Evolutionary conservation across 2,888 invertebrate genomes (phyloP), one percentile per base, ranked within the genome.

Genomic region (Drosophila phalerata): DNA sequence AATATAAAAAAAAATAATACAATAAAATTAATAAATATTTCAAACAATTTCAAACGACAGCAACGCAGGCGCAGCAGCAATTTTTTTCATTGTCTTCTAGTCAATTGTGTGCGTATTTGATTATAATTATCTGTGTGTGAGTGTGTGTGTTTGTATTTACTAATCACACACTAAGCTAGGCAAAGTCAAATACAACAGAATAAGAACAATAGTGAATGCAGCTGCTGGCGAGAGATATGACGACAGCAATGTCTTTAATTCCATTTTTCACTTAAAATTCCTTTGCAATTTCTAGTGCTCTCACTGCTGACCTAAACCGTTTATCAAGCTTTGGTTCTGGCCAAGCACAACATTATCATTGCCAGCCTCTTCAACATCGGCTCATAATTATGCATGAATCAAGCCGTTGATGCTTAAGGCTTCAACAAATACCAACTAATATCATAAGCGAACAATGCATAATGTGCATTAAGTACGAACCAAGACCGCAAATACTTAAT

Each of bases 21-120:
- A 64, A 72, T 72, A 43, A 57, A 48, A 49, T 71, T 71, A 62
- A 72, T 67, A 72, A 81, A 79, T 77, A 81, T 77, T 79, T 81
- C 55, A 81, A 75, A 64, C 58, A 69, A 78, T 55, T 66, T 75
- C 60, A 57, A 63, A 48, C 49, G 17, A 5, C 10, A 9, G 10
- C 40, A 19, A 11, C 51, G 42, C 67, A 65, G 43, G 48, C 67
- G 73, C 71, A 71, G 52, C 71, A 47, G 37, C n/a, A 47, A 53
- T 48, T 62, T 48, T 53, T 37, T 51, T 28, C 53, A 58, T 75
- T 71, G 69, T 73, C 49, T 79, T 60, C 32, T 38, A 32, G 15
- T 22, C 17, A 22, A 49, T 58, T 37, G 56, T 66, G 30, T 53
- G 22, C 11, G 13, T 22, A 47, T 49, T 22, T 22, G 48, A 51